A percentile compares a stretch with the other conserved stretches of the same genome.
Conservation (phyloP, 1,140 invertebrate genomes). For the Drosophila ogumai region DNA sequence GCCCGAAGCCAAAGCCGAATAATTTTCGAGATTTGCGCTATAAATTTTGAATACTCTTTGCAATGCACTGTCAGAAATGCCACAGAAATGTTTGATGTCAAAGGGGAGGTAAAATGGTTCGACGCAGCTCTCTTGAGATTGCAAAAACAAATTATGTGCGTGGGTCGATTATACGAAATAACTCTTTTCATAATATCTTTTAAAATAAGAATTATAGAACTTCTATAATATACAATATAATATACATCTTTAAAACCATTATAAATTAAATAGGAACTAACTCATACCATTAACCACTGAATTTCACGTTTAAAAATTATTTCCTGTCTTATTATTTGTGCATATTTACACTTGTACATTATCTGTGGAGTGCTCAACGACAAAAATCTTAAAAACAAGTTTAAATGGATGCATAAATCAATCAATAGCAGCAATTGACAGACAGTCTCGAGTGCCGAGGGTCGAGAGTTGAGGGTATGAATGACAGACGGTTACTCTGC, state of each 20-base stretch:
- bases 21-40: constrained; percentile 59
- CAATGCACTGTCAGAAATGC: background rate
- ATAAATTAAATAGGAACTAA: too few species aligned
- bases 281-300: background rate
- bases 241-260: too few species aligned
- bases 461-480: constrained; percentile 34
- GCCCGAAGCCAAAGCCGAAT: constrained; percentile 62
- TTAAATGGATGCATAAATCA: constrained; percentile 74
- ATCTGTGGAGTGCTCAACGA: constrained; percentile 46
- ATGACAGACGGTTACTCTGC: constrained; percentile 56
- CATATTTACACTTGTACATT: constrained; percentile 41
- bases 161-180: too few species aligned
- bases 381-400: constrained; percentile 51
- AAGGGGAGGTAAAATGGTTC: background rate
- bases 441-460: constrained; percentile 54
- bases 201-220: too few species aligned
- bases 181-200: too few species aligned
- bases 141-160: background rate
- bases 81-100: background rate
- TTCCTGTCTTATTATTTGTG: constrained; percentile 18
- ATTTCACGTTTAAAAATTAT: constrained; percentile 6
- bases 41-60: constrained; percentile 58
- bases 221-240: too few species aligned
- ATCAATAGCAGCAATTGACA: constrained; percentile 72
- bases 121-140: background rate